Conservation (phyloP, 2,888 invertebrate species). For the Drymonia ruficornis region DNA sequence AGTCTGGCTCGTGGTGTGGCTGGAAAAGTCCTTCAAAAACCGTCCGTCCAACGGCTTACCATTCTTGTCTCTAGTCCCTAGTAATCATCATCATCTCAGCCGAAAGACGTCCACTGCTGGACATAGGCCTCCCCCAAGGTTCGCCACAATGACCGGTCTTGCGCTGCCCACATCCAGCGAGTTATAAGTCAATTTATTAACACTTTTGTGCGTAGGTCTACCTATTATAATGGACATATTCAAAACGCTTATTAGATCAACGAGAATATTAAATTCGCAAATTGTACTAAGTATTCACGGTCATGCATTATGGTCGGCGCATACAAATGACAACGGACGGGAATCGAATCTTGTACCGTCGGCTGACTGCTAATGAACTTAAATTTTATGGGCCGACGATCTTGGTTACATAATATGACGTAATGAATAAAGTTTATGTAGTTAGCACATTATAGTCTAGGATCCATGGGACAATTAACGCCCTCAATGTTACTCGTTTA, state of each 20-base stretch:
- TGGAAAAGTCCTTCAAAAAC: no score
- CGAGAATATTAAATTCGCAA: conserved; percentile 43
- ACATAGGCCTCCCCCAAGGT: no score
- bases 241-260: neutral
- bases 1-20: no score
- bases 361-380: conserved; percentile 63
- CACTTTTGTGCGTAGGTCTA: no score
- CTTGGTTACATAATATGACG: conserved; percentile 56
- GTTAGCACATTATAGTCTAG: conserved; percentile 14
- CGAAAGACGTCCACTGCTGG: no score
- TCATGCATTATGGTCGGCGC: conserved; percentile 40
- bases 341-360: conserved; percentile 52
- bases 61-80: no score
- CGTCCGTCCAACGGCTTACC: no score
- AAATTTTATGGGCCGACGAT: conserved; percentile 52
- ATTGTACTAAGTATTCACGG: conserved; percentile 51
- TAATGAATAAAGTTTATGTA: conserved; percentile 30
- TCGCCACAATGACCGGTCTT: no score
- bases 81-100: no score
- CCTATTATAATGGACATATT: no score
- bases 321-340: conserved; percentile 54
- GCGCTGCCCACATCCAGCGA: no score
- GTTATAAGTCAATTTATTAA: no score
- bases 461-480: conserved; percentile 2
- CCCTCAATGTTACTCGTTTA: conserved; percentile 4